Evolutionary conservation across 2,888 invertebrate species (phyloP).

Genomic region (Nysson spinosus): DNA sequence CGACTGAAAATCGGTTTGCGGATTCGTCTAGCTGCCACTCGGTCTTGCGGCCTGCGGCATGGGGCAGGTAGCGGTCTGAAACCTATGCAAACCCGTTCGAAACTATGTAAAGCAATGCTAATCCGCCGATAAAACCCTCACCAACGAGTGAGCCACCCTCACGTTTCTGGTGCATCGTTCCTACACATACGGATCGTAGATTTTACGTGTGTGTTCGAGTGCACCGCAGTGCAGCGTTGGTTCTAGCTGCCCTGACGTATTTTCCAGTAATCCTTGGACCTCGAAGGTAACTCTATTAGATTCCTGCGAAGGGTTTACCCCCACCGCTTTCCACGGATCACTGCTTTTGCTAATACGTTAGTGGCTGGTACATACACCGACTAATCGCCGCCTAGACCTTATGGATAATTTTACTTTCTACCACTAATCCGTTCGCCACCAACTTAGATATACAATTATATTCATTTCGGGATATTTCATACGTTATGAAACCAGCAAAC

Average conservation of each 20-base stretch:
- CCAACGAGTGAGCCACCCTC: conserved; percentile 63
- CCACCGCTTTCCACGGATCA: conserved; percentile 24
- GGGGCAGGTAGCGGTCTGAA: conserved; percentile 52
- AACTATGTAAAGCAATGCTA: conserved; percentile 76
- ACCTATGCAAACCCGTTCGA: conserved; percentile 71
- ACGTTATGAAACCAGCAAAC: no score
- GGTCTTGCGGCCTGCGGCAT: conserved; percentile 39
- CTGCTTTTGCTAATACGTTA: conserved; percentile 38
- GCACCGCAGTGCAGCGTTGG: conserved; percentile 62
- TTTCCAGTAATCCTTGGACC: conserved; percentile 68
- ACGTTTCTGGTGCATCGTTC: conserved; percentile 45
- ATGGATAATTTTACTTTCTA: neutral
- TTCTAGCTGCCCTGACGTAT: conserved; percentile 61
- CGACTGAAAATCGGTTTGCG: conserved; percentile 58
- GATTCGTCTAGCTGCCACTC: conserved; percentile 45
- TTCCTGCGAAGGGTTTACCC: conserved; percentile 51
- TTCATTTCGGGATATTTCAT: no score
- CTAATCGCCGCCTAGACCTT: conserved; percentile 29
- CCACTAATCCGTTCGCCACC: no score
- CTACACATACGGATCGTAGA: conserved; percentile 28
- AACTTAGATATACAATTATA: no score
- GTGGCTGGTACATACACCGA: conserved; percentile 22
- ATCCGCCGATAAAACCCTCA: conserved; percentile 74
- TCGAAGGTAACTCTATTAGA: conserved; percentile 69
- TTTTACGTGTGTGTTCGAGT: conserved; percentile 32